Evolutionary conservation across 2,888 invertebrate species (phyloP).

Genomic region (Drosophila helvetica): DNA sequence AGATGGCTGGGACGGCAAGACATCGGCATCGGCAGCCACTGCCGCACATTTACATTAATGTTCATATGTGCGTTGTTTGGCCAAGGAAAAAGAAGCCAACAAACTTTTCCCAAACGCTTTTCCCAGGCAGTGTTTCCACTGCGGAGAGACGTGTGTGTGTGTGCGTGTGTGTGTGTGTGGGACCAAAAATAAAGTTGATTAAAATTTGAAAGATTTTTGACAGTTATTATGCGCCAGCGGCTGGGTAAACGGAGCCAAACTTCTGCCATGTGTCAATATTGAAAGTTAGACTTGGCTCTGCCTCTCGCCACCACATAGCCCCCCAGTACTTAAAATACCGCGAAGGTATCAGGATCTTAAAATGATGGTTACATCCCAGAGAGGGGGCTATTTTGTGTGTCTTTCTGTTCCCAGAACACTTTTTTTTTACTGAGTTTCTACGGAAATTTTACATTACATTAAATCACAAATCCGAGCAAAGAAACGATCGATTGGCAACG

Average conservation of each 20-base stretch:
- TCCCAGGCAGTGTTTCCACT: background rate
- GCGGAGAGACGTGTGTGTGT: background rate
- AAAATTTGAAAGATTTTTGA: constrained; percentile 79
- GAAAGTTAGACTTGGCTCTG: constrained; percentile 51
- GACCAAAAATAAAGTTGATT: constrained; percentile 77
- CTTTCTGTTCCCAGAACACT: no score
- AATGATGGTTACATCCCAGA: no score
- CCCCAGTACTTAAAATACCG: background rate
- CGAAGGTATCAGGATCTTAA: background rate
- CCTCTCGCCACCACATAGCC: background rate
- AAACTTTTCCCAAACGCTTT: constrained; percentile 24
- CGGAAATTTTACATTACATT: no score
- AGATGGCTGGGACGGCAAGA: background rate
- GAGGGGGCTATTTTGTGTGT: no score
- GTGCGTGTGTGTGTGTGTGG: constrained; percentile 48
- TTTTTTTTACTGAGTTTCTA: no score
- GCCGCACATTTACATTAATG: constrained; percentile 66
- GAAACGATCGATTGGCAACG: no score
- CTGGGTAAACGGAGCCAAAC: constrained; percentile 59
- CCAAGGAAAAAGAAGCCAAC: constrained; percentile 59
- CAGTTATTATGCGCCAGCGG: constrained; percentile 74
- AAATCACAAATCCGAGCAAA: no score
- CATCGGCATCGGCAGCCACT: constrained; percentile 17
- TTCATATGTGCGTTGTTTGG: constrained; percentile 68
- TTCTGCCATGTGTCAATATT: constrained; percentile 69